Conservation (phyloP, 2,888 invertebrate species). For the Nomada goodeniana region DNA sequence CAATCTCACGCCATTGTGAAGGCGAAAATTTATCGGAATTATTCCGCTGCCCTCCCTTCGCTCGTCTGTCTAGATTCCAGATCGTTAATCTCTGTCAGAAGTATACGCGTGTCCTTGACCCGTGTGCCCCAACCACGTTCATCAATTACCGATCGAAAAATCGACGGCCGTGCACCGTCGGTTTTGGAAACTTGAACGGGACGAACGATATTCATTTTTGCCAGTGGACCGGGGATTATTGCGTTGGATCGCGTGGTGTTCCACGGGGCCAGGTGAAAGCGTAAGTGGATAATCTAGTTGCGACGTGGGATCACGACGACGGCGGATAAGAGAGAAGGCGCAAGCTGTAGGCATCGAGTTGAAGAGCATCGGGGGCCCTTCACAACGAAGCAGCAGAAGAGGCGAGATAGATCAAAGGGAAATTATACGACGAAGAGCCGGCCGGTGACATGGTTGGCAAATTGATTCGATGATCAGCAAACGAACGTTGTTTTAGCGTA, state of each 20-base stretch:
- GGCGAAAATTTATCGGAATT: slow-evolving; percentile 77
- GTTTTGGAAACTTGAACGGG: not conserved
- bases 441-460: slow-evolving; percentile 3
- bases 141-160: slow-evolving; percentile 50
- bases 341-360: not conserved
- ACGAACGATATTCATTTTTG: slow-evolving; percentile 6
- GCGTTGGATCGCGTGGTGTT: not conserved
- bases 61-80: slow-evolving; percentile 5
- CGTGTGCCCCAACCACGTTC: slow-evolving; percentile 30
- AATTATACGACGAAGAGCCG: slow-evolving; percentile 23
- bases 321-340: not conserved
- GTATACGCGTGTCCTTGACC: slow-evolving; percentile 47
- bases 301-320: not conserved
- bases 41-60: slow-evolving; percentile 63
- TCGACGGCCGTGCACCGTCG: slow-evolving; percentile 4
- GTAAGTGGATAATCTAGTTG: slow-evolving; percentile 20
- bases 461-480: not conserved
- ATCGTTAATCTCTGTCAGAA: slow-evolving; percentile 66
- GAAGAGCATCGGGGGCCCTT: slow-evolving; percentile 2
- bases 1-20: slow-evolving; percentile 69
- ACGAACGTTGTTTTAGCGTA: not conserved
- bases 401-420: slow-evolving; percentile 21
- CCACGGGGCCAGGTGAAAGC: not conserved
- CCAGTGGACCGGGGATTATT: not conserved
- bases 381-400: not conserved